These are phyloP conservation scores for Hypotaenidia philippensis DNA, from an alignment of 2,797 vertebrate genomes.

Conservation along the genomic window DNA sequence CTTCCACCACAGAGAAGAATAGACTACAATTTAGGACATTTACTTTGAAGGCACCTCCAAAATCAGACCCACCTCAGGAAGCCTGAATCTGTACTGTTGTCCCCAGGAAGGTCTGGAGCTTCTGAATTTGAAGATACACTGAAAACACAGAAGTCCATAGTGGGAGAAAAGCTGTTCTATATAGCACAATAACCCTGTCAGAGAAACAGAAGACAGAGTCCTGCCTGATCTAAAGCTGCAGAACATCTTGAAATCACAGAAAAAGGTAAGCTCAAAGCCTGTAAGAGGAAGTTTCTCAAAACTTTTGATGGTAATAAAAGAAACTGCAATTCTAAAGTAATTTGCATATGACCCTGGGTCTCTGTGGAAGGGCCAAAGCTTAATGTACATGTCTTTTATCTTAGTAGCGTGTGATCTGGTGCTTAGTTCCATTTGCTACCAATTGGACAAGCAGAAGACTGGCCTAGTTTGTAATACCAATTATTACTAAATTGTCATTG, in stretches of 20 bases:
- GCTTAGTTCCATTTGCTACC: not conserved
- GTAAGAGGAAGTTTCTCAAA: not conserved
- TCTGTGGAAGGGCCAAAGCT: not conserved
- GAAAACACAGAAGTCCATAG: not conserved
- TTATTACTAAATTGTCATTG: not conserved
- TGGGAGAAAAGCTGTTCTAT: not conserved
- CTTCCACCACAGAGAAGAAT: not conserved
- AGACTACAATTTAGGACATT: not conserved
- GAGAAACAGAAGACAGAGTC: not conserved
- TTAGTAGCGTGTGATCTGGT: not conserved
- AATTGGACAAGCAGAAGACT: not conserved
- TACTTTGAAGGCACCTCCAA: not conserved
- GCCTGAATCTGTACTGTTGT: not conserved
- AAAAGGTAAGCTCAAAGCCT: not conserved
- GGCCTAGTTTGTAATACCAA: not conserved
- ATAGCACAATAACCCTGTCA: not conserved
- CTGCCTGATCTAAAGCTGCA: not conserved
- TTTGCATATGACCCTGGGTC: not conserved
- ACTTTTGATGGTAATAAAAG: not conserved
- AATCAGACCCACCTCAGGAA: not conserved
- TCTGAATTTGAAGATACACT: not conserved
- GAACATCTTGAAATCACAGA: not conserved
- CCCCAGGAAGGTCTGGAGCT: not conserved
- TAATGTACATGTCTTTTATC: not conserved
- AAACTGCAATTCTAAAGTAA: not conserved